Evolutionary conservation across 2,888 invertebrate species (phyloP), one percentile per base, ranked within the genome.

Genomic region (Timandra comae): DNA sequence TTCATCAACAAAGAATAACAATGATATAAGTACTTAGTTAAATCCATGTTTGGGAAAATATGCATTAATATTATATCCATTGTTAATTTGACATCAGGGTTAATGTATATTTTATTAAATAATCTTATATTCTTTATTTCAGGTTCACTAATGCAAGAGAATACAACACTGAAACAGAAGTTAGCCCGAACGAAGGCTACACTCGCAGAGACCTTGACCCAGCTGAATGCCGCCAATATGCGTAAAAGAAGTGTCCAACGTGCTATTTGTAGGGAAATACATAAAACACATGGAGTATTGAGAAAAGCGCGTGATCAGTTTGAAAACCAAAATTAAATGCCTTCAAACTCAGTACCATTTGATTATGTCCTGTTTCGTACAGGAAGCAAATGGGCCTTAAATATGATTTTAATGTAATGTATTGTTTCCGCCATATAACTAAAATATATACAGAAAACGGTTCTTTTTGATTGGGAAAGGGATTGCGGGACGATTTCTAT

Each of bases 241-340:
- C 90, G 91, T 49, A 95, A 95, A 70, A 91, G 91, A 60, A 91
- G 91, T 69, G 92, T 95, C 20, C 94, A 95, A 68, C 91, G 92
- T 57, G 93, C 94, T 26, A 94, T 96, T 63, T 93, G 92, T 65
- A 89, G 90, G 56, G 92, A 94, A 75, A 91, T 94, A 53, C 90
- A 91, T 60, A 92, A 93, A 76, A 93, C 93, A 12, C 92, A 93
- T 49, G 90, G 91, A 51, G 92, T 93, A 29, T 80, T 94, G 40
- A 89, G 91, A 39, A 90, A 91, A 73, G 93, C 92, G 23, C 89
- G 92, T 46, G 91, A 91, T 35, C 92, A 93, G 63, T 86, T 93
- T 65, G 91, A 91, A 65, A 80, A 77, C 46, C 70, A 70, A 37
- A 53, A 52, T 24, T 46, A 41, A 35, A 24, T 25, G 13, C 30